phyloP scores from a whole-genome alignment of 2,113 vertebrate species.

The Mirounga angustirostris region DNA sequence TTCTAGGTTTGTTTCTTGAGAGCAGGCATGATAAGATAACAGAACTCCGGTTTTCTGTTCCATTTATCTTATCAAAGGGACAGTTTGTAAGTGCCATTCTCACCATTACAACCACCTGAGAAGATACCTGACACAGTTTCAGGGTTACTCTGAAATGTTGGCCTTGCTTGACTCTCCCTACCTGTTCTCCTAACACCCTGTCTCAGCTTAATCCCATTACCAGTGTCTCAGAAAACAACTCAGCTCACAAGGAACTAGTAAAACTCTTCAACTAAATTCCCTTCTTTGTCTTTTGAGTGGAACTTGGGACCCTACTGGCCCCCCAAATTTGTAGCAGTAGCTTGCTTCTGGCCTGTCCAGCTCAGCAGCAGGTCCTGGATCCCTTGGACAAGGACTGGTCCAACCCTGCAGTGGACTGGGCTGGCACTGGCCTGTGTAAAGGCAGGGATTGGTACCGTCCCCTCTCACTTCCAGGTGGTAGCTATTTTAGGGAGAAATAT shows the following conservation, averaged over 20 bases:
- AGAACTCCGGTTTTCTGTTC: background rate
- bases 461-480: background rate
- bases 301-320: background rate
- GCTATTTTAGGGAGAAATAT: background rate
- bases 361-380: background rate
- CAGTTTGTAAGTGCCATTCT: background rate
- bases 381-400: background rate
- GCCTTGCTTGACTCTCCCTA: background rate
- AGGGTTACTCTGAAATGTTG: background rate
- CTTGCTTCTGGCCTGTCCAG: background rate
- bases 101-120: background rate
- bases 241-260: background rate
- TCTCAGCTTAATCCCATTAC: background rate
- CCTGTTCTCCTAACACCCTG: background rate
- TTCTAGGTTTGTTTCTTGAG: constrained; percentile 15
- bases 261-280: background rate
- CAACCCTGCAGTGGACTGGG: background rate
- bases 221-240: background rate
- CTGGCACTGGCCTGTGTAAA: background rate
- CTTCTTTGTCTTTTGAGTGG: background rate
- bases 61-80: background rate
- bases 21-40: background rate
- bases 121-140: background rate
- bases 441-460: background rate
- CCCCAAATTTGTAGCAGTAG: background rate